phyloP scores from a whole-genome alignment of 2,113 vertebrate genomes.

The Eptatretus burgeri region DNA sequence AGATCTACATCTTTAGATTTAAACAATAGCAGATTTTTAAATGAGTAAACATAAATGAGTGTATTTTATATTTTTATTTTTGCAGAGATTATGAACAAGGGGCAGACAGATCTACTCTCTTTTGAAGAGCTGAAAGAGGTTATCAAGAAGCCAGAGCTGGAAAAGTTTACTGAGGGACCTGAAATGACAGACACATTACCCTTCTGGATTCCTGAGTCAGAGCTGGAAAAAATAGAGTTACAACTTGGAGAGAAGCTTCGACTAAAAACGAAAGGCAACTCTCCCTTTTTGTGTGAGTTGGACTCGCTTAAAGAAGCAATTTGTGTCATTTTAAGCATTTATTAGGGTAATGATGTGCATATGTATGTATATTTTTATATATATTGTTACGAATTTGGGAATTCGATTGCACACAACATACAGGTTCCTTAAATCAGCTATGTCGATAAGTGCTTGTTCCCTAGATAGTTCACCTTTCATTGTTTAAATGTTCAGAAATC shows the following conservation, averaged over 20 bases:
- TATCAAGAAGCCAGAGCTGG: constrained; percentile 26
- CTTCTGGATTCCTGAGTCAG: constrained; percentile 36
- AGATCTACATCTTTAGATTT: rapidly evolving
- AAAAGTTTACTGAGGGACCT: constrained; percentile 21
- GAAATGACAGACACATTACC: constrained; percentile 21
- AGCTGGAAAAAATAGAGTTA: constrained; percentile 31
- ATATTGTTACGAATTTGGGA: too few species aligned
- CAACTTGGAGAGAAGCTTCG: constrained; percentile 26
- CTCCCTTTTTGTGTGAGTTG: constrained; percentile 41
- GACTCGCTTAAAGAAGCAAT: too few species aligned
- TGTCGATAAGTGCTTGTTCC: too few species aligned
- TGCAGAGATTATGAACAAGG: constrained; percentile 35
- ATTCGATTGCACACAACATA: too few species aligned
- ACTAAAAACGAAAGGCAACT: constrained; percentile 37
- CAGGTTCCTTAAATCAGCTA: too few species aligned
- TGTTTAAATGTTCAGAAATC: too few species aligned
- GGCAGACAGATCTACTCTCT: constrained; percentile 24
- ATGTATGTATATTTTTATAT: too few species aligned
- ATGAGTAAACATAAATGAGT: not conserved
- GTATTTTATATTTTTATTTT: too few species aligned
- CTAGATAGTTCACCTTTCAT: too few species aligned
- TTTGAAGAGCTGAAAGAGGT: constrained; percentile 19
- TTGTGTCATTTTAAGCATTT: too few species aligned
- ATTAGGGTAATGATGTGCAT: too few species aligned
- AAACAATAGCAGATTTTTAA: too few species aligned